phyloP scores from a whole-genome alignment of 2,888 invertebrate genomes.

The Eudasyphora cyanicolor region DNA sequence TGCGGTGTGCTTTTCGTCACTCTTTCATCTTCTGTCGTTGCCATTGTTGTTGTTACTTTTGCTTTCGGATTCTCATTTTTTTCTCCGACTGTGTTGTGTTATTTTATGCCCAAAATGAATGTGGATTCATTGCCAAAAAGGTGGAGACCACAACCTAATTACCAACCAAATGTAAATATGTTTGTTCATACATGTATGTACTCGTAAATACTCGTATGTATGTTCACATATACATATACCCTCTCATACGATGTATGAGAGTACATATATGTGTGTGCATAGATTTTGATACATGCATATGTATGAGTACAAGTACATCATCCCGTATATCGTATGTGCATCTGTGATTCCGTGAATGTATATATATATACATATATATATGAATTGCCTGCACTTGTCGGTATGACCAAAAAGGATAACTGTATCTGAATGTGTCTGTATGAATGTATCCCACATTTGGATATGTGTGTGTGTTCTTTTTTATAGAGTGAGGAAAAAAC shows the following conservation, averaged over 20 bases:
- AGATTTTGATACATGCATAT: background rate
- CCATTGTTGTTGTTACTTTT: slow-evolving; percentile 20
- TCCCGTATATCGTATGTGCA: background rate
- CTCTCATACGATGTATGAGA: background rate
- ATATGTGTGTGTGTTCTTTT: background rate
- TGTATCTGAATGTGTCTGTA: background rate
- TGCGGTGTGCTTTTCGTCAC: background rate
- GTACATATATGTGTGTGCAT: background rate
- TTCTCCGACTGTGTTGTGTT: slow-evolving; percentile 23
- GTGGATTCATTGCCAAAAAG: slow-evolving; percentile 73
- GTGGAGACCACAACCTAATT: slow-evolving; percentile 74
- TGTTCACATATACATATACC: background rate
- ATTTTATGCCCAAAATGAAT: slow-evolving; percentile 6
- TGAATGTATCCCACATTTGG: too few relatives aligned
- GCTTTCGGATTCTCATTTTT: background rate
- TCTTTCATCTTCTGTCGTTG: background rate
- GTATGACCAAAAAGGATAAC: slow-evolving; percentile 14
- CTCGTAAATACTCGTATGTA: background rate
- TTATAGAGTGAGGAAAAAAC: background rate
- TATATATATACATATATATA: background rate
- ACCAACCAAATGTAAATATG: slow-evolving; percentile 70
- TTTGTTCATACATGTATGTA: slow-evolving; percentile 35
- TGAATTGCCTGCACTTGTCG: slow-evolving; percentile 6
- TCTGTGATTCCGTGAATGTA: too few relatives aligned
- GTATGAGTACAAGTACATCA: slow-evolving; percentile 3